phyloP scores from a whole-genome alignment of 2,113 vertebrate species.

The Rutilus rutilus region DNA sequence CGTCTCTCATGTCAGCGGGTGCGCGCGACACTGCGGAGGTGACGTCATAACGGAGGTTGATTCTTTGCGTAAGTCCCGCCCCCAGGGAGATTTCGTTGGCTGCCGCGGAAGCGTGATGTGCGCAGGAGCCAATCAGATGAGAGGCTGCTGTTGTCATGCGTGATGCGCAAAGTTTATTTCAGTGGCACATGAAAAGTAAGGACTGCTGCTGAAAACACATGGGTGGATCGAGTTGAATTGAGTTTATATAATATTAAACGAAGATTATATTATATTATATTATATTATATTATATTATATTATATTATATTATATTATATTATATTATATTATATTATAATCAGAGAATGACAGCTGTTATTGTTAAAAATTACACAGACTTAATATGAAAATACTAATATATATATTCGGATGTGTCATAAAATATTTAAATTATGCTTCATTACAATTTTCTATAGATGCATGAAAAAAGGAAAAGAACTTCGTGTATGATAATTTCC shows the following conservation, averaged over 20 bases:
- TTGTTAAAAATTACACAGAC: not conserved
- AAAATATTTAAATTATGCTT: not conserved
- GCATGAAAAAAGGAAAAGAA: not conserved
- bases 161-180: not conserved
- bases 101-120: constrained; percentile 26
- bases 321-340: not conserved
- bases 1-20: constrained; percentile 47
- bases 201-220: not conserved
- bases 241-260: not conserved
- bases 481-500: not conserved
- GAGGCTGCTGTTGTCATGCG: not conserved
- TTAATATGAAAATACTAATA: not conserved
- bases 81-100: constrained; percentile 61
- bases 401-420: not conserved
- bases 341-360: not conserved
- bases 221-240: not conserved
- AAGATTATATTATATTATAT: not conserved
- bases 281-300: not conserved
- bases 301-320: not conserved
- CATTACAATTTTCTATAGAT: not conserved
- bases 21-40: constrained; percentile 69
- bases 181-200: not conserved
- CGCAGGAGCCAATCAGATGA: constrained; percentile 2
- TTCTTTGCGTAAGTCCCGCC: constrained; percentile 8
- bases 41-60: constrained; percentile 52